Base-by-base conservation (phyloP, 2,888 invertebrate species). In the Monoplex corrugatus region DNA sequence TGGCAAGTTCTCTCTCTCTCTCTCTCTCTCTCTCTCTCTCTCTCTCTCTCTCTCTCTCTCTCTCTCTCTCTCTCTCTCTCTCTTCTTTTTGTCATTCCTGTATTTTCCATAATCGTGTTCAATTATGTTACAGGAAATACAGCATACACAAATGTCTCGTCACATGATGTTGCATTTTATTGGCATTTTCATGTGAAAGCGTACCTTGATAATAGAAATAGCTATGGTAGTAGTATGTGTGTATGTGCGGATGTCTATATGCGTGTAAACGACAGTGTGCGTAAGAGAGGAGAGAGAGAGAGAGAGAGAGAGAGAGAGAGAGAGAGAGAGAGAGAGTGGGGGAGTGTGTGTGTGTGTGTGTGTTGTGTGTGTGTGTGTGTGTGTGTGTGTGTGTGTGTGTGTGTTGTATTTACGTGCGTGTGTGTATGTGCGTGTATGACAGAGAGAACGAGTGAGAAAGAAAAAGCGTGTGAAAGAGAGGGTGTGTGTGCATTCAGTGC, bases 21-120 rank as follows among this genome's bases (percentile, higher is more conserved):
- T 57, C 57, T 57, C 57, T 57, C 57, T 57, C 57, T 57, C 57
- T 57, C 57, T 57, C 57, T 57, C 57, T 57, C 57, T 57, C 57
- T 57, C 57, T 57, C 57, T 57, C 57, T 57, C 57, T 57, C 57
- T 57, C 57, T 50, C 50, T 50, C 50, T 50, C 50, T 50, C 50
- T 50, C 50, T 50, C 50, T 50, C 50, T 50, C 50, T 50, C 50
- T 50, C 50, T 50, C 50, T 50, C 50, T 50, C 50, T 50, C 50
- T 50, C 50, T 50, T 19, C 19, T 50, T 19, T 50, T 19, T 50
- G 10, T 50, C 50, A 13, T 19, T 50, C 50, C 19, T 19, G 8
- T 50, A 8, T 50, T 19, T 50, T 19, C 50, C 10, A 50, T 8
- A 19, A 8, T 50, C 10, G 50, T n/a, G n/a, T n/a, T n/a, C n/a